phyloP scores from a whole-genome alignment of 2,797 vertebrate genomes.

The Aeoliscus strigatus region DNA sequence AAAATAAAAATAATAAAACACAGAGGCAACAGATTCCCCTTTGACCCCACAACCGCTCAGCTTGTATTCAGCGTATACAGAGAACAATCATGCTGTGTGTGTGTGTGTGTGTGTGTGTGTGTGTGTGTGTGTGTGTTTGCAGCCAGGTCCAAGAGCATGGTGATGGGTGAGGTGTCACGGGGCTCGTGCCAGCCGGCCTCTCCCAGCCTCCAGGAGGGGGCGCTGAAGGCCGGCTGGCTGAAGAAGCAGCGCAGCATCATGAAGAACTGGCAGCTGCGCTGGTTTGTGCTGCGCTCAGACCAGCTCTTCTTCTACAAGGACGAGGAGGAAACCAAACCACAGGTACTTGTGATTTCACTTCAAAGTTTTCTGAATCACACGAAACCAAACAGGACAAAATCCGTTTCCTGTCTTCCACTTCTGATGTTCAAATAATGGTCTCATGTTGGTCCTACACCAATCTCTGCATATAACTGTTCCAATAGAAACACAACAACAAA shows the following conservation, averaged over 20 bases:
- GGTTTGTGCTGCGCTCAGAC: constrained; percentile 88
- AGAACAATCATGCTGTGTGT: constrained; percentile 3
- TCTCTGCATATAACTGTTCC: too few relatives aligned
- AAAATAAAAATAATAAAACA: constrained; percentile 5
- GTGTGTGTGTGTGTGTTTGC: constrained; percentile 24
- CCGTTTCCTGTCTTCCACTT: too few relatives aligned
- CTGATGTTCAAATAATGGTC: too few relatives aligned
- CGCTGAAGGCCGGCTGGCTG: constrained; percentile 88
- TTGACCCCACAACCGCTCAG: not conserved
- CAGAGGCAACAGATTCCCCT: constrained; percentile 1
- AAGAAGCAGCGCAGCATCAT: constrained; percentile 92
- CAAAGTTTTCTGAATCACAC: too few relatives aligned
- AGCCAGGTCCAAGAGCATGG: constrained; percentile 92
- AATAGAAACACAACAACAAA: too few relatives aligned
- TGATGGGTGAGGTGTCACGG: constrained; percentile 86
- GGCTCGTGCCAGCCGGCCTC: constrained; percentile 69
- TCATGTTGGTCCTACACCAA: too few relatives aligned
- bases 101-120: constrained; percentile 28
- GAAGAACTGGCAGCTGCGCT: constrained; percentile 94
- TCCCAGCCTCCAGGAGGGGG: constrained; percentile 76
- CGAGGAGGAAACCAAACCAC: constrained; percentile 89
- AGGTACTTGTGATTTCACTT: constrained; percentile 76
- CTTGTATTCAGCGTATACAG: not conserved
- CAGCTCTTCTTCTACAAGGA: constrained; percentile 94
- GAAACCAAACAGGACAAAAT: too few relatives aligned